Evolutionary conservation across 2,888 invertebrate genomes (phyloP).

Genomic region (Antitype chi): DNA sequence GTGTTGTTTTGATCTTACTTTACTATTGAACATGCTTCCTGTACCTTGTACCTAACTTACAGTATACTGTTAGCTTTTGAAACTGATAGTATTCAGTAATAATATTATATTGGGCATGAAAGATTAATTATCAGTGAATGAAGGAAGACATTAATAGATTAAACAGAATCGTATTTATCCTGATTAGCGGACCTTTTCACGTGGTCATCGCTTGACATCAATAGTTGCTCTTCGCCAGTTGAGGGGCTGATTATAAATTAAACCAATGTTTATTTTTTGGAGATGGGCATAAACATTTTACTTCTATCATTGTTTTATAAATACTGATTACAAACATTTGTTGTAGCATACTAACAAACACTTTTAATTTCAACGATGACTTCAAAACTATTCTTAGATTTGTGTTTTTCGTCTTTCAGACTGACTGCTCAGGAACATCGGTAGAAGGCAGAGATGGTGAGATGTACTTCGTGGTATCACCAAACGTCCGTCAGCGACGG

Average conservation of each 20-base stretch:
- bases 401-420: conserved; percentile 89
- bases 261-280: not conserved
- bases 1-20: not conserved
- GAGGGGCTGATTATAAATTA: not conserved
- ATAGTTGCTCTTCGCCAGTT: not conserved
- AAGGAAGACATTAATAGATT: not conserved
- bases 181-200: not conserved
- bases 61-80: not conserved
- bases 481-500: conserved; percentile 94
- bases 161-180: not conserved
- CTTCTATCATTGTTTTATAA: not conserved
- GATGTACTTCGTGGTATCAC: conserved; percentile 96
- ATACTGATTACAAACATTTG: not conserved
- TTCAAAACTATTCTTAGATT: not conserved
- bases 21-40: not conserved
- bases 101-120: not conserved
- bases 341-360: not conserved
- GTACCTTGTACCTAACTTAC: too few species aligned
- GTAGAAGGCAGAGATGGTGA: conserved; percentile 95
- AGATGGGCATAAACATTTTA: not conserved
- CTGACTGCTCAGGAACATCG: conserved; percentile 94
- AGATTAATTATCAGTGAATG: not conserved
- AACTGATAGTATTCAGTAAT: not conserved
- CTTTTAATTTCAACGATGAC: not conserved
- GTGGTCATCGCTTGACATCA: not conserved